These are phyloP conservation scores for Sinodicranocentrus sp. DNA, from an alignment of 2,888 invertebrate species.

Conservation along the genomic window DNA sequence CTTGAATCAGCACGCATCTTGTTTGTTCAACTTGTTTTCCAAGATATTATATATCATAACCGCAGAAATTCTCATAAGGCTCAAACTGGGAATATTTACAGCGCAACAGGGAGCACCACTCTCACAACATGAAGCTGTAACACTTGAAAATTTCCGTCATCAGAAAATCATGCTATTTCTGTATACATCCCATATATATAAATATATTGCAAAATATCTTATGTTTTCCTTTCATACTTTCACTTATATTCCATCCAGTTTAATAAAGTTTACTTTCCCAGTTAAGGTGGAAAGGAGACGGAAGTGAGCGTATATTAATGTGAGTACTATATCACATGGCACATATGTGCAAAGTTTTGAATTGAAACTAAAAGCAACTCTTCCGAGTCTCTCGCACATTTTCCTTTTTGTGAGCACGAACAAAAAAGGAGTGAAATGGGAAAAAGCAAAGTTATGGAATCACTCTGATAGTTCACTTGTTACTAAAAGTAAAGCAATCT, in stretches of 20 bases:
- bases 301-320: neutral
- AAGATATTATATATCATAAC: constrained; percentile 38
- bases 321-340: constrained; percentile 6
- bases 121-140: no score
- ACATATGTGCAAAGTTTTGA: constrained; percentile 35
- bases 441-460: constrained; percentile 44
- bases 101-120: constrained; percentile 1
- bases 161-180: no score
- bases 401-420: constrained; percentile 8
- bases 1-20: constrained; percentile 48
- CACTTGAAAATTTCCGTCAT: no score
- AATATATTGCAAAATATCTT: no score
- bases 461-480: constrained; percentile 24
- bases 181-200: no score
- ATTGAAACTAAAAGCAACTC: constrained; percentile 40
- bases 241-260: no score
- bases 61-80: neutral
- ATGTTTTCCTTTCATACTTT: no score
- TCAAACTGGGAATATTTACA: constrained; percentile 26
- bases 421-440: constrained; percentile 20
- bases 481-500: constrained; percentile 1
- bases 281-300: neutral
- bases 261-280: neutral
- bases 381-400: neutral
- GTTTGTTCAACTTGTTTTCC: constrained; percentile 9